Conservation (phyloP, 2,797 vertebrate genomes). For the Hipposideros larvatus region DNA sequence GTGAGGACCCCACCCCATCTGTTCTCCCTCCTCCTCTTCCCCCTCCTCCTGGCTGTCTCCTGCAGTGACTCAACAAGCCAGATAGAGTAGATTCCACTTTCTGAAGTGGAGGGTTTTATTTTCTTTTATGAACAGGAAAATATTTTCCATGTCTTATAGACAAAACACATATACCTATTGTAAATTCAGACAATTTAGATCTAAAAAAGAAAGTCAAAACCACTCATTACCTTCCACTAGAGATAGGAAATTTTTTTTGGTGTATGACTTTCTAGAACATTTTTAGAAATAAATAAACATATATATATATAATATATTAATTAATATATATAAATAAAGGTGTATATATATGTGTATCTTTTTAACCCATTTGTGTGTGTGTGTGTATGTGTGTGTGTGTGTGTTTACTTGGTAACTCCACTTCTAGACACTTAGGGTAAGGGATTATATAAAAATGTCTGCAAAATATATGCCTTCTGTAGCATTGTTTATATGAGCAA, state of each 20-base stretch:
- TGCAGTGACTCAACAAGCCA: neutral
- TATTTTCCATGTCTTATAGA: neutral
- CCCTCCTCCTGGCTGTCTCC: neutral
- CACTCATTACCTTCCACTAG: neutral
- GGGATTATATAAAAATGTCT: neutral
- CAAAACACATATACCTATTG: neutral
- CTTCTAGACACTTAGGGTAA: neutral
- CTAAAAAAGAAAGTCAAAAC: conserved; percentile 3
- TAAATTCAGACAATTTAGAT: neutral
- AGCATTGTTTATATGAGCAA: neutral
- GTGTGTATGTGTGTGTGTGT: neutral
- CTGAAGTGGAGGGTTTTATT: neutral
- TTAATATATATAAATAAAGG: no score
- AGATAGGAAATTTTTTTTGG: neutral
- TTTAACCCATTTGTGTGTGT: neutral
- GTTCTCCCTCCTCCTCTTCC: neutral
- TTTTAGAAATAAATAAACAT: neutral
- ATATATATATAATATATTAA: no score
- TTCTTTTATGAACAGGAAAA: neutral
- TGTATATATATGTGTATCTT: neutral
- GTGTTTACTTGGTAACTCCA: neutral
- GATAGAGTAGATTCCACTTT: neutral
- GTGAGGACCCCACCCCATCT: no score
- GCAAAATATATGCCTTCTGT: neutral
- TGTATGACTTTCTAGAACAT: neutral